Percentiles rank a stretch among this genome's conserved stretches.
Evolutionary conservation across 1,140 invertebrate genomes (phyloP).

Genomic region (Drosophila sechellia): DNA sequence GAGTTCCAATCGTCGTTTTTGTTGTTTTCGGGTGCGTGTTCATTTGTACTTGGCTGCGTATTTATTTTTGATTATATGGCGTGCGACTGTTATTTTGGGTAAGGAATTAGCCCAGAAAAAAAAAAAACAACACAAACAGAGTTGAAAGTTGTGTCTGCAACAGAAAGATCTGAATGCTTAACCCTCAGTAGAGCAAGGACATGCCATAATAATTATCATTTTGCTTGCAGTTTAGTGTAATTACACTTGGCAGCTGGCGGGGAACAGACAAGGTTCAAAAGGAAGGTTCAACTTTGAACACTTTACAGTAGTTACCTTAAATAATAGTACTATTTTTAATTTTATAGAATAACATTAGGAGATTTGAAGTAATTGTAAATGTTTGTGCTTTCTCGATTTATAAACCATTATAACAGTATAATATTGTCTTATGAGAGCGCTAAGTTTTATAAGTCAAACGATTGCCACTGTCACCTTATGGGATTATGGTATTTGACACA

Average conservation of each 20-base stretch:
- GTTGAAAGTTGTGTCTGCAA: neutral
- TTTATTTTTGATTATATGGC: conserved; percentile 75
- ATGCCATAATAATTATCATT: conserved; percentile 65
- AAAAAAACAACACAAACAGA: conserved; percentile 16
- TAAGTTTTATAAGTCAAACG: too few species aligned
- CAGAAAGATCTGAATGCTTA: neutral
- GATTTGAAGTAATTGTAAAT: too few species aligned
- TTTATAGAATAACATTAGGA: neutral
- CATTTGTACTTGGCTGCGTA: conserved; percentile 51
- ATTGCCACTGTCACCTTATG: conserved; percentile 8
- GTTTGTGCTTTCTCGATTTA: too few species aligned
- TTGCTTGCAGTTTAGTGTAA: conserved; percentile 60
- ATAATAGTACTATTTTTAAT: neutral
- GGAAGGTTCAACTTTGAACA: conserved; percentile 13
- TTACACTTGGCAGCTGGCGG: conserved; percentile 55
- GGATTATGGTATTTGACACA: conserved; percentile 28
- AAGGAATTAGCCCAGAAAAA: conserved; percentile 39
- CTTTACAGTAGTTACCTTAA: neutral
- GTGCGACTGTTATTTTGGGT: conserved; percentile 41
- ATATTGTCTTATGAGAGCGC: too few species aligned
- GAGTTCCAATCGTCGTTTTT: conserved; percentile 24
- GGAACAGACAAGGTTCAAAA: conserved; percentile 21
- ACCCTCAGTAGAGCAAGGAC: conserved; percentile 8
- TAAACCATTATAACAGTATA: too few species aligned
- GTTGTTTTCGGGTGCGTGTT: conserved; percentile 31